Evolutionary conservation across 1,140 invertebrate genomes (phyloP).

Genomic region (Globodera rostochiensis): DNA sequence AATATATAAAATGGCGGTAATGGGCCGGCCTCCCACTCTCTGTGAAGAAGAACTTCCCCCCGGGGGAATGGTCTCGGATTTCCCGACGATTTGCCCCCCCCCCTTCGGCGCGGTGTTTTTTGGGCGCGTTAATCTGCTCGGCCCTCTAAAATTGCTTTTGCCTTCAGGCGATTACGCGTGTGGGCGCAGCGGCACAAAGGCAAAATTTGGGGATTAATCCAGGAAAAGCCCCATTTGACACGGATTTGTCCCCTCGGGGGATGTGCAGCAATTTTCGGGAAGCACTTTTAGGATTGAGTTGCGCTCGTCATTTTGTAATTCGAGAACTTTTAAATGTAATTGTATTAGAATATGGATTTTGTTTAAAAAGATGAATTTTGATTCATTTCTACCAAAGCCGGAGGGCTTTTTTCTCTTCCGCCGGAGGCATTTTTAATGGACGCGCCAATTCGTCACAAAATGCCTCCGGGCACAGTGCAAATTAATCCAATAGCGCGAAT

Average conservation of each 20-base stretch:
- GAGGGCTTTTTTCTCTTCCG: not conserved
- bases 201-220: conserved; percentile 1
- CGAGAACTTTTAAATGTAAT: not conserved
- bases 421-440: no score
- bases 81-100: not conserved
- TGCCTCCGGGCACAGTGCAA: not conserved
- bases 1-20: not conserved
- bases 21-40: not conserved
- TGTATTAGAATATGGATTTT: not conserved
- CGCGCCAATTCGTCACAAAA: not conserved
- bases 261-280: not conserved
- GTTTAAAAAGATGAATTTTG: not conserved
- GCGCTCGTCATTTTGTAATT: not conserved
- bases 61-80: not conserved
- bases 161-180: not conserved
- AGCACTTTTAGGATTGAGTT: not conserved
- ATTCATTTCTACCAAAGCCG: not conserved
- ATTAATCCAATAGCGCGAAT: not conserved
- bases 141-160: not conserved
- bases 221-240: not conserved
- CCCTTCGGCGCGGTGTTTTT: not conserved
- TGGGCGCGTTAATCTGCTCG: not conserved
- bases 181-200: not conserved
- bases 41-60: not conserved
- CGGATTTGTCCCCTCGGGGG: not conserved